Percentiles rank a stretch among this genome's conserved stretches.
Conservation (phyloP, 2,113 vertebrate species). For the Chionis minor region DNA sequence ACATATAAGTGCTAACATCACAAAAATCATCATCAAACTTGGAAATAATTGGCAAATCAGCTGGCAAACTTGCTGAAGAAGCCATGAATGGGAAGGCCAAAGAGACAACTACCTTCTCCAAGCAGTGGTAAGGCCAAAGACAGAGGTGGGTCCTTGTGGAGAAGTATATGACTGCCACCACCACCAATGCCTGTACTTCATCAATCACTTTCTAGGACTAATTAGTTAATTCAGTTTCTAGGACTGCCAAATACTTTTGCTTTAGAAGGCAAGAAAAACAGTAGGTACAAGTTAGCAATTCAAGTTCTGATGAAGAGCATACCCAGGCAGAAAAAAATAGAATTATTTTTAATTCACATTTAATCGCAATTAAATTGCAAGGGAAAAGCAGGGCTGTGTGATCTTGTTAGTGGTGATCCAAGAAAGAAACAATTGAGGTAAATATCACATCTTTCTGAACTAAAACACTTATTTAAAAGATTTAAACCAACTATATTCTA, state of each 20-base stretch:
- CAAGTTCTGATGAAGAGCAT: neutral
- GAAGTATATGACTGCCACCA: rapidly evolving
- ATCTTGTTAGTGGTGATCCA: neutral
- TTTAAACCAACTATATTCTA: neutral
- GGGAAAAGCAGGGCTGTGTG: neutral
- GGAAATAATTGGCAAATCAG: neutral
- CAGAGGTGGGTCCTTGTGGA: neutral
- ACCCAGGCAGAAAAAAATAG: neutral
- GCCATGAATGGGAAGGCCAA: neutral
- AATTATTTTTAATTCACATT: neutral
- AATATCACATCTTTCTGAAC: neutral
- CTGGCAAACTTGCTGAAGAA: neutral
- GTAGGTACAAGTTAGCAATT: neutral
- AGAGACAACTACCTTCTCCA: neutral
- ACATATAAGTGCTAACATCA: neutral
- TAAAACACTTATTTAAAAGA: neutral
- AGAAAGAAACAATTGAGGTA: neutral
- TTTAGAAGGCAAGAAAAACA: neutral
- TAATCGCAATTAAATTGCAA: neutral
- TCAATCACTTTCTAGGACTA: neutral
- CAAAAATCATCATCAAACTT: neutral
- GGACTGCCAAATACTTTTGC: neutral
- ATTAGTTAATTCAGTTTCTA: neutral
- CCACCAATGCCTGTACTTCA: neutral
- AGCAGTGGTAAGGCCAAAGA: neutral